Evolutionary conservation across 2,888 invertebrate species (phyloP), one percentile per base, ranked within the genome.

Genomic region (Phyto melanocephala): DNA sequence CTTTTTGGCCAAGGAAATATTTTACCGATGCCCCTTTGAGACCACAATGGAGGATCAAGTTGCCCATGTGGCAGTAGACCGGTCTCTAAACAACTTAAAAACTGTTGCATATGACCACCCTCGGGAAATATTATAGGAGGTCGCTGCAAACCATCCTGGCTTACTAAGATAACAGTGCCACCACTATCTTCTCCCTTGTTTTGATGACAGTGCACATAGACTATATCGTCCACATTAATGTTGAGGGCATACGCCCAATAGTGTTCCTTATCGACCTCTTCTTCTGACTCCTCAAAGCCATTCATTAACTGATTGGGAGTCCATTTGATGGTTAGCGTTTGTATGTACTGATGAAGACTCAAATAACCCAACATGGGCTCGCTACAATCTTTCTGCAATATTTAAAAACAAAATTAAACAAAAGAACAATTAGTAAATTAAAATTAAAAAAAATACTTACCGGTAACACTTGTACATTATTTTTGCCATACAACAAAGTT

Each of bases 251-350:
- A 97, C 85, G 97, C 96, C 98, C 98, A 98, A 90, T 94, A 97
- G 5, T 93, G 92, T 85, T 94, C 95, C 91, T 96, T 95, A 86
- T 96, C 95, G 77, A 93, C 92, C 84, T 95, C 94, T 2, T 85
- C 86, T 85, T 95, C 95, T 81, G 92, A 92, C 86, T 95, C 95
- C 2, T 93, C 93, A 85, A 95, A 95, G 0, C 96, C 97, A 89
- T 98, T 98, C 98, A 99, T 98, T 62, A 99, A 92, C 90, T 98
- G 97, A 91, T 98, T 98, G 0, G 98, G 98, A 0, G 98, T 98
- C 98, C 98, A 99, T 92, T 98, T 98, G 85, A 98, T 95, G 68
- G 95, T 95, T 70, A 98, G 92, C 0, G 94, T 94, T 52, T 95
- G 94, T 1, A 95, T 94, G 37, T 95, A 95, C 91, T 98, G 98